phyloP scores from a whole-genome alignment of 1,140 invertebrate genomes.

The Tetramorium parvispinum region DNA sequence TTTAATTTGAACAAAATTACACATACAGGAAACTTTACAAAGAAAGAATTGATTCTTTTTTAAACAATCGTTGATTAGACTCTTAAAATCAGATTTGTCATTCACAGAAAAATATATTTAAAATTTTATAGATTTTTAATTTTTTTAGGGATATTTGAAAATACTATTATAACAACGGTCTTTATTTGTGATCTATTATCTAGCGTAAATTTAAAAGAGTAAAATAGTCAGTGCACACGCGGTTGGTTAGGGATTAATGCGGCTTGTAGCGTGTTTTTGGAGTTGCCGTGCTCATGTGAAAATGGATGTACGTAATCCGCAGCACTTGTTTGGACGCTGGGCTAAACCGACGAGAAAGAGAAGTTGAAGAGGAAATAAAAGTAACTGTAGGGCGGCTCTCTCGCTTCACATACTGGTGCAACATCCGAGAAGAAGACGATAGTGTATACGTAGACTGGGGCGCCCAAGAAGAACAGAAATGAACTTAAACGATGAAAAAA shows the following conservation, averaged over 20 bases:
- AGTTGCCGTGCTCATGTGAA: constrained; percentile 1
- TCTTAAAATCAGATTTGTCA: background rate
- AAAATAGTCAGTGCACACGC: background rate
- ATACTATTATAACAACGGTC: background rate
- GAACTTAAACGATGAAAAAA: background rate
- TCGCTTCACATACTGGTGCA: background rate
- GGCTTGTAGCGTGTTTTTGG: background rate
- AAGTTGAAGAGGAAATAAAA: constrained; percentile 18
- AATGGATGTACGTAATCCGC: constrained; percentile 37
- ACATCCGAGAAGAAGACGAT: constrained; percentile 28
- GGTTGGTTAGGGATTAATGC: background rate
- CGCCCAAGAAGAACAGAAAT: background rate
- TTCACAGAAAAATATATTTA: background rate
- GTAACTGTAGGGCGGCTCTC: background rate
- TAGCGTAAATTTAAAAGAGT: background rate
- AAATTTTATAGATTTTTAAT: background rate
- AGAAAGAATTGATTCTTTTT: background rate
- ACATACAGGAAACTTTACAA: background rate
- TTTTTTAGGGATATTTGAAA: background rate
- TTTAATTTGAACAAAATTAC: background rate
- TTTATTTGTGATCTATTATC: background rate
- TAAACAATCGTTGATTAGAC: background rate
- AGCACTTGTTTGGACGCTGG: constrained; percentile 9
- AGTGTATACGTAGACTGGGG: background rate
- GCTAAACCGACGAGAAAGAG: constrained; percentile 10